phyloP scores from a whole-genome alignment of 2,888 invertebrate genomes.

The Gnatocerus cornutus region DNA sequence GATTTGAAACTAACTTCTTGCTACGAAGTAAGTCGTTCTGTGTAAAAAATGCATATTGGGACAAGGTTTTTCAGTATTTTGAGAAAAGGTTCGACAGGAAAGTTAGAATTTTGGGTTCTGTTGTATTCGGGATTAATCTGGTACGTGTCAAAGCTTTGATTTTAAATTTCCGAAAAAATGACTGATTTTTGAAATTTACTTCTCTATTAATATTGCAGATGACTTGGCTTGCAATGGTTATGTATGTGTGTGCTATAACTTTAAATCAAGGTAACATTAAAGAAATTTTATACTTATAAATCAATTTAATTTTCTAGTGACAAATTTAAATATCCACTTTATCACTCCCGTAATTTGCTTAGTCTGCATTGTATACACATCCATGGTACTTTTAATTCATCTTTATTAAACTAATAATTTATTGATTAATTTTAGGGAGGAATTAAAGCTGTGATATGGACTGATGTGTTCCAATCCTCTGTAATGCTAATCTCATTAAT shows the following conservation, averaged over 20 bases:
- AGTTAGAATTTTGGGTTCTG: constrained; percentile 81
- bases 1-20: constrained; percentile 71
- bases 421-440: constrained; percentile 76
- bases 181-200: no score
- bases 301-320: constrained; percentile 76
- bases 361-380: constrained; percentile 91
- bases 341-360: constrained; percentile 87
- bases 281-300: constrained; percentile 15
- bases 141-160: constrained; percentile 71
- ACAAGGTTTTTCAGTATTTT: constrained; percentile 67
- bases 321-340: constrained; percentile 86
- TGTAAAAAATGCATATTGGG: no score
- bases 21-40: constrained; percentile 62
- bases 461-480: constrained; percentile 85
- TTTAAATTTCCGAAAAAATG: no score
- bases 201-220: no score
- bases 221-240: constrained; percentile 85
- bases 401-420: no score
- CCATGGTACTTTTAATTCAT: constrained; percentile 75
- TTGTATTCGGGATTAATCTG: constrained; percentile 79
- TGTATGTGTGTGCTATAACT: constrained; percentile 70
- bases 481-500: constrained; percentile 85
- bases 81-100: constrained; percentile 81
- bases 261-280: constrained; percentile 58
- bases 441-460: constrained; percentile 87